These are phyloP conservation scores for Myotis myotis DNA, from an alignment of 2,797 vertebrate genomes.

Conservation along the genomic window DNA sequence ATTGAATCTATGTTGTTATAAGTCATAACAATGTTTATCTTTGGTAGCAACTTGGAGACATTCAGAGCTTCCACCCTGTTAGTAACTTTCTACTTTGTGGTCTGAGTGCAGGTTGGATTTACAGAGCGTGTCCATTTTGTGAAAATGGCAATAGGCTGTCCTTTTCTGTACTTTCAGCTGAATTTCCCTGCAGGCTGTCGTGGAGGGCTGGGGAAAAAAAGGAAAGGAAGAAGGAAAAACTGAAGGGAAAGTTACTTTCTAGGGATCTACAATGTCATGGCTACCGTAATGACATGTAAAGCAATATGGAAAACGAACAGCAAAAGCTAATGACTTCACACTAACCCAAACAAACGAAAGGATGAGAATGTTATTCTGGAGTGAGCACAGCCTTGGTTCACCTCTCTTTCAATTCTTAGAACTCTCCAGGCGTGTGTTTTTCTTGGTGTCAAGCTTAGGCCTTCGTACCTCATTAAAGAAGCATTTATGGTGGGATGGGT, in stretches of 20 bases:
- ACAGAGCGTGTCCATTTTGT: neutral
- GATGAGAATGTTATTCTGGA: neutral
- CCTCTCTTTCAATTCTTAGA: neutral
- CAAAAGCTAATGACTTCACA: neutral
- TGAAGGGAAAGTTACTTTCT: neutral
- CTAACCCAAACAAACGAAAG: neutral
- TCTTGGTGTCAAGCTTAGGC: conserved; percentile 8
- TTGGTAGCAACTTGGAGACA: neutral
- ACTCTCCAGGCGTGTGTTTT: neutral
- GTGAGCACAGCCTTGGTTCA: neutral
- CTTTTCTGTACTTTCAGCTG: neutral
- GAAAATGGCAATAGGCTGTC: neutral
- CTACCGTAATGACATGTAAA: neutral
- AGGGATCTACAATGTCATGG: neutral
- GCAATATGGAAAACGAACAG: neutral
- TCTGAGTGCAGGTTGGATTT: neutral
- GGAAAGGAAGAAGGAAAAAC: neutral
- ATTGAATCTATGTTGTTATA: neutral
- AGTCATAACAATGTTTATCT: neutral
- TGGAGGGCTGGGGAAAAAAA: neutral
- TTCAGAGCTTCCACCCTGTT: neutral
- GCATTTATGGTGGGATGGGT: conserved; percentile 17
- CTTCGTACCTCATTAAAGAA: conserved; percentile 49
- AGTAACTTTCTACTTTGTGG: neutral
- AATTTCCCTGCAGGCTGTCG: neutral